Evolutionary conservation across 1,140 invertebrate genomes (phyloP).

Genomic region (Drosophila insularis): DNA sequence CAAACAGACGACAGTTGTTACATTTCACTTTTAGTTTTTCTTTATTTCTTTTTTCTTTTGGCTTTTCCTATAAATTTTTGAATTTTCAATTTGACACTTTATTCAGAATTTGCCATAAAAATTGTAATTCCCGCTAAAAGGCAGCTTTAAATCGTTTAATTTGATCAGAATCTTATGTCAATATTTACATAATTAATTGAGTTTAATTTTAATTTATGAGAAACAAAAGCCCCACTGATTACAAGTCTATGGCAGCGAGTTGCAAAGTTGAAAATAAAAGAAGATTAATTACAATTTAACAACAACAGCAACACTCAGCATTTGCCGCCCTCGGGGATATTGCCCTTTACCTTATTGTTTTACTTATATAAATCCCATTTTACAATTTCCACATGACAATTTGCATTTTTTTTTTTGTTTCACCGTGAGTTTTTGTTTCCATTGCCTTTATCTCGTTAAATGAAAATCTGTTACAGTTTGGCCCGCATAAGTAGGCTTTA

Average conservation of each 20-base stretch:
- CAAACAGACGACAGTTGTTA: constrained; percentile 52
- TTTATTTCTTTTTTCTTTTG: constrained; percentile 6
- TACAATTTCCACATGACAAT: neutral
- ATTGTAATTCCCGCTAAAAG: neutral
- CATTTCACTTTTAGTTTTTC: constrained; percentile 44
- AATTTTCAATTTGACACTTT: constrained; percentile 45
- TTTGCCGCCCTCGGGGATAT: constrained; percentile 22
- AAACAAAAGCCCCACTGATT: constrained; percentile 60
- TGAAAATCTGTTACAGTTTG: neutral
- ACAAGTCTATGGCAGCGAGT: constrained; percentile 10
- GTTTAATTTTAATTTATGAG: constrained; percentile 76
- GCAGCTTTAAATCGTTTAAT: neutral
- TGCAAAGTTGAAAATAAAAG: constrained; percentile 40
- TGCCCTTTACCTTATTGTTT: constrained; percentile 34
- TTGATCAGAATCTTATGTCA: constrained; percentile 38
- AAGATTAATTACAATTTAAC: constrained; percentile 76
- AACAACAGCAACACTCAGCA: neutral
- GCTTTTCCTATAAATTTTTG: constrained; percentile 67
- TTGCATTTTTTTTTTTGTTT: neutral
- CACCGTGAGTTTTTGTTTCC: no score
- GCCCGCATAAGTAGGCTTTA: constrained; percentile 13
- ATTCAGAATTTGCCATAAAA: neutral
- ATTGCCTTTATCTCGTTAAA: neutral
- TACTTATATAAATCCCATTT: neutral
- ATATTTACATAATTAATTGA: constrained; percentile 78